These are phyloP conservation scores for Pemphredon lugubris DNA, from an alignment of 2,888 invertebrate species.

Conservation along the genomic window DNA sequence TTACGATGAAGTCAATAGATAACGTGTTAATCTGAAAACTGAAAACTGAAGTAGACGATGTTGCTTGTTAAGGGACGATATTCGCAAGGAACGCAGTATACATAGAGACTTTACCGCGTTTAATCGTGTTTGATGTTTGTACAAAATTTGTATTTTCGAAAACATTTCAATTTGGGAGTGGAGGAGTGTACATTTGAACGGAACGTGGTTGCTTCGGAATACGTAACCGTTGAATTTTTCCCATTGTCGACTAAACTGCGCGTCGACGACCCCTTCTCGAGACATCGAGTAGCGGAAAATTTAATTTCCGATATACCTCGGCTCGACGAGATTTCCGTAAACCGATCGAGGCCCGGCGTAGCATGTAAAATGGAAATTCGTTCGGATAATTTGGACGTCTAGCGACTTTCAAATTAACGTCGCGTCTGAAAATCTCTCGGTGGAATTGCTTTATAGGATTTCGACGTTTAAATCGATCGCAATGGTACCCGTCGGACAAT, in stretches of 20 bases:
- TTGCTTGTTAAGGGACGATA: no score
- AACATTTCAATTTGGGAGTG: no score
- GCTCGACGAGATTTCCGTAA: conserved; percentile 10
- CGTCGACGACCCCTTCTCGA: conserved; percentile 2
- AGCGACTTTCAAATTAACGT: not conserved
- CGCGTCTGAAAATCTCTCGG: not conserved
- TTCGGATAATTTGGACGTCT: not conserved
- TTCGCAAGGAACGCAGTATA: no score
- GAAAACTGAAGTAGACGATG: no score
- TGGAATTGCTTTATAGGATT: not conserved
- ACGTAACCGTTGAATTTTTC: conserved; percentile 14
- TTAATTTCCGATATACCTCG: conserved; percentile 20
- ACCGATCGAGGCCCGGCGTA: conserved; percentile 5
- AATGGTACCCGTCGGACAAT: no score
- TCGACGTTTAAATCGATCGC: no score
- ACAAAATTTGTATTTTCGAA: no score
- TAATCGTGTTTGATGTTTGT: no score
- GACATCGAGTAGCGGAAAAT: conserved; percentile 4
- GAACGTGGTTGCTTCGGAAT: not conserved
- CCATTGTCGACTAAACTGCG: not conserved
- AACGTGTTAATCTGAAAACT: no score
- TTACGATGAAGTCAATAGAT: no score
- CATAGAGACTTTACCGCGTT: no score
- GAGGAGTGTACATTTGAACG: no score
- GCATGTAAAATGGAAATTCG: conserved; percentile 1